Conservation (phyloP, 2,888 invertebrate genomes). For the Hypercompe scribonia region DNA sequence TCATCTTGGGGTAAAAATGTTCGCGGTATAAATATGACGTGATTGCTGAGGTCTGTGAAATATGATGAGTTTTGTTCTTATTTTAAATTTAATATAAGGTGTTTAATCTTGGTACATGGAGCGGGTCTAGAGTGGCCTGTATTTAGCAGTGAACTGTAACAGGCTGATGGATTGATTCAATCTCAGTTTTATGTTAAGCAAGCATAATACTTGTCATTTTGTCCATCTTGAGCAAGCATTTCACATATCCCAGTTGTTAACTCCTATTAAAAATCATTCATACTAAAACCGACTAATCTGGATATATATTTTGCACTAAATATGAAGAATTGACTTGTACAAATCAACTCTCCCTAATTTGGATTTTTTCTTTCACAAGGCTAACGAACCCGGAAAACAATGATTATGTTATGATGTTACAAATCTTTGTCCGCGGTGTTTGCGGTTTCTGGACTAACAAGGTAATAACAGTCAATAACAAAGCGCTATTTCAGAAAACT, state of each 20-base stretch:
- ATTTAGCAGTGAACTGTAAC: neutral
- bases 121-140: no score
- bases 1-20: slow-evolving; percentile 43
- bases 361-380: neutral
- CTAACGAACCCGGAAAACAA: neutral
- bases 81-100: neutral
- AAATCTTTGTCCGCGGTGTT: neutral
- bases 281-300: neutral
- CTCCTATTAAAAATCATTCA: neutral
- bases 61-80: neutral
- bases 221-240: no score
- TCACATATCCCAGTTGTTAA: no score
- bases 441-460: slow-evolving; percentile 10
- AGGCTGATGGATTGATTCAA: neutral
- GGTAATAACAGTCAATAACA: slow-evolving; percentile 13
- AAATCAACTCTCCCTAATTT: neutral
- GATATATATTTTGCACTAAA: no score
- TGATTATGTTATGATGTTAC: neutral
- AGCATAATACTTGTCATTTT: no score
- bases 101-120: neutral
- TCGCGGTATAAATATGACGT: slow-evolving; percentile 33
- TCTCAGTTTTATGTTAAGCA: no score
- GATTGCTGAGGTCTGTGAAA: neutral
- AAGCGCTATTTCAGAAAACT: slow-evolving; percentile 12
- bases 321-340: neutral